Base-by-base conservation (phyloP, 2,797 vertebrate species). In the Brachymystax lenok region DNA sequence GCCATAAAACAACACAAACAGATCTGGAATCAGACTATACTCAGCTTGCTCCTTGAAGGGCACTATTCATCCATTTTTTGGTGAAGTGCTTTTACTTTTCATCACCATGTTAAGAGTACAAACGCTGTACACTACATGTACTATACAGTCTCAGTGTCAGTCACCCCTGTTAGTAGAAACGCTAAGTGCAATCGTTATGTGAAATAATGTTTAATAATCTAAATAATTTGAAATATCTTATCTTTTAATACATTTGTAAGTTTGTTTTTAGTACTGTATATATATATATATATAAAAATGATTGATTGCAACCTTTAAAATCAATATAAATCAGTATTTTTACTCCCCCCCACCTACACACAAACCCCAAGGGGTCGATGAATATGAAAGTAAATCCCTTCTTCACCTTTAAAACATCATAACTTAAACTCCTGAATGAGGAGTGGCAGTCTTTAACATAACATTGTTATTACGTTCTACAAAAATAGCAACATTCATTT, bases 401-500 rank as follows among this genome's bases (percentile, higher is more conserved):
- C 71, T 85, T 81, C 76, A 75, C 72, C 75, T 73, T 76, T 83
- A 74, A 84, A 82, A 80, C 64, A 74, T 73, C 77, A 86, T 74
- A 78, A 76, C 88, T 85, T 76, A 88, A 87, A 85, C 81, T 84
- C 69, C 77, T 69, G 74, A 76, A 83, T 80, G 82, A 88, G 91
- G 91, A 87, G 76, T 87, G 84, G 88, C 80, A 88, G 84, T 91
- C 83, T 85, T 84, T 84, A 88, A 85, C 79, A 89, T 76, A 79
- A 87, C 77, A 77, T 81, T 87, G 86, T 89, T 80, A 80, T 87
- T 72, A 90, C 86, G 83, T 85, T 89, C 90, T 94, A 92, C 84
- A 94, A 95, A 94, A 95, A 94, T 92, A 94, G 74, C 83, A 85
- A 93, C 87, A 92, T 89, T 92, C 78, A 85, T 74, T 90, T 89